Evolutionary conservation across 1,140 invertebrate species (phyloP), one percentile per base, ranked within the genome.

Genomic region (Drosophila leontia): DNA sequence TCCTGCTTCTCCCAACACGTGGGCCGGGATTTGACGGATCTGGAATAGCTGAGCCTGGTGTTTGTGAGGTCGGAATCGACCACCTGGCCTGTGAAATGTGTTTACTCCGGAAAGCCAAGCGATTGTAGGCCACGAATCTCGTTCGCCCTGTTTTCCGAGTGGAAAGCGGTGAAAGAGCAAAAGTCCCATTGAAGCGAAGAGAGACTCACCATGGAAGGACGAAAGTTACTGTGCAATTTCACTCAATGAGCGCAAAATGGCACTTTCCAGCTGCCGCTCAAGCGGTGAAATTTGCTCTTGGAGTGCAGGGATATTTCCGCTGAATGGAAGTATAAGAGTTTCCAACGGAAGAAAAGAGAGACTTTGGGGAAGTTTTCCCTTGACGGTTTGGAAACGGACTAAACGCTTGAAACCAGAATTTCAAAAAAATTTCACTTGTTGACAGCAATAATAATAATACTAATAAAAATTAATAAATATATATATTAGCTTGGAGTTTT

Each of bases 271-370:
- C 0, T 4, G 1, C 11, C 4, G 6, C 15, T 9, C 11, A 23
- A 17, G 9, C 3, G 9, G 51, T 80, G 81, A 79, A 70, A 78
- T 82, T 82, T 60, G 17, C 80, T 82, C 80, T 82, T 81, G 7
- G 3, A 0, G 5, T 2, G 1, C 1, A 0, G 64, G 65, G 69
- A 72, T 50, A 59, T 71, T 70, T 19, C 26, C 12, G 60, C 69
- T 70, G 45, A 78, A 72, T 67, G 80, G 69, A 75, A 78, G 82
- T 85, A 85, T 81, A 85, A 85, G 82, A 85, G 82, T 60, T 44
- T 1, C 15, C 19, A 26, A 50, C 48, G 29, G 3, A 34, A 32
- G 9, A 17, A n/a, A 55, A 59, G 35, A 47, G 63, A 67, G 64
- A 34, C 56, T 44, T 29, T 3, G 8, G 37, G 80, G 50, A 7